A percentile compares a stretch with the other conserved stretches of the same genome.
These are phyloP conservation scores for Abrostola triplasia DNA, from an alignment of 2,888 invertebrate species.

Conservation along the genomic window DNA sequence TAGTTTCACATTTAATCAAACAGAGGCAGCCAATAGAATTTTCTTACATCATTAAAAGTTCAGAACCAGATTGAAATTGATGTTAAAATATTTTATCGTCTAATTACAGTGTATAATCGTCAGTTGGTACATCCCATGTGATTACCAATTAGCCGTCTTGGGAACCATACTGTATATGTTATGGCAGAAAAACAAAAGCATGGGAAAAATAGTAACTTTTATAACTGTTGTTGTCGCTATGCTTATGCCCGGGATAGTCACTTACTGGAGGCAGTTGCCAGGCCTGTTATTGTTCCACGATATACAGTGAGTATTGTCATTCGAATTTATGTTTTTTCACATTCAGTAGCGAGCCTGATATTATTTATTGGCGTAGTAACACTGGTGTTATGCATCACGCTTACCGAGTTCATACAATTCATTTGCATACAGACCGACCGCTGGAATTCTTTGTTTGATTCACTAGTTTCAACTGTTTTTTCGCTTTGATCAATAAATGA, in stretches of 20 bases:
- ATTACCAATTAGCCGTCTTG: conserved; percentile 34
- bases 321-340: background rate
- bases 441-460: no score
- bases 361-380: background rate
- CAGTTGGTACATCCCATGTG: conserved; percentile 42
- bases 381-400: background rate
- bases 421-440: no score
- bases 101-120: conserved; percentile 33
- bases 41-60: no score
- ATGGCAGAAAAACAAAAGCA: conserved; percentile 17
- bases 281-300: conserved; percentile 21
- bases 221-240: conserved; percentile 5
- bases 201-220: conserved; percentile 3
- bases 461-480: no score
- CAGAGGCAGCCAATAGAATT: no score
- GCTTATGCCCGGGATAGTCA: conserved; percentile 25
- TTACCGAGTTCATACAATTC: no score
- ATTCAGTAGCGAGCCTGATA: background rate
- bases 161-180: conserved; percentile 31
- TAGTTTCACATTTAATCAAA: no score
- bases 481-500: no score
- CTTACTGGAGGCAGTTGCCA: conserved; percentile 33
- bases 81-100: background rate
- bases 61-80: no score
- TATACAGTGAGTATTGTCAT: conserved; percentile 23